A percentile compares a stretch with the other conserved stretches of the same genome.
These are phyloP conservation scores for Heteromyza rotundicornis DNA, from an alignment of 2,888 invertebrate species.

Conservation along the genomic window DNA sequence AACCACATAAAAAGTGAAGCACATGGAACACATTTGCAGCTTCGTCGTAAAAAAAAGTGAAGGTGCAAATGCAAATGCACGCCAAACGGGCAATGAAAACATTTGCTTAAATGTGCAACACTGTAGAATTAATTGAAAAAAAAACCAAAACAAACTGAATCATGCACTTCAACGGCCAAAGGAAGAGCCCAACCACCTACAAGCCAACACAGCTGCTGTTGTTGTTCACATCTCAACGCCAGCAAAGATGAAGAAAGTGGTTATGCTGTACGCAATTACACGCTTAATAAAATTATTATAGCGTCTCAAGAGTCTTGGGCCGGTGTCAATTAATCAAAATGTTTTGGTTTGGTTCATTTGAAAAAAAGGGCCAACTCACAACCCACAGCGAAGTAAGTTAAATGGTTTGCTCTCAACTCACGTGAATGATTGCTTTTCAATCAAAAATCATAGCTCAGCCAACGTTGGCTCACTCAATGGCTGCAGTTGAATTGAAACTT, in stretches of 20 bases:
- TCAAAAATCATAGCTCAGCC: no score
- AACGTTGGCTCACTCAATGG: no score
- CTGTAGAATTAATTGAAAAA: background rate
- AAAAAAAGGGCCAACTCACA: background rate
- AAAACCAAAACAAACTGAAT: background rate
- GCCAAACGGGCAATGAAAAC: background rate
- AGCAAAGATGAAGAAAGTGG: background rate
- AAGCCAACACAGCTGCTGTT: no score
- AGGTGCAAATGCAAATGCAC: background rate
- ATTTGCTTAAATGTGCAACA: background rate
- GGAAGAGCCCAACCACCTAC: no score
- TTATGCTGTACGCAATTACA: background rate
- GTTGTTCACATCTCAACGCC: no score
- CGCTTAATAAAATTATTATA: conserved; percentile 2
- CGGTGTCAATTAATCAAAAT: conserved; percentile 1
- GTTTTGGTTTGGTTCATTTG: background rate
- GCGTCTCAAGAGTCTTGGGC: background rate
- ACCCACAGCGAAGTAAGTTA: no score
- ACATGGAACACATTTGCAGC: background rate
- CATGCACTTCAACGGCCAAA: background rate
- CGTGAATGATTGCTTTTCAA: no score
- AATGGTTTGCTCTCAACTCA: no score
- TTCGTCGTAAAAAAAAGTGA: background rate
- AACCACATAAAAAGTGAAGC: background rate
- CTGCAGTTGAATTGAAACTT: no score